A percentile compares a stretch with the other conserved stretches of the same genome.
Conservation (phyloP, 92 coral and sea anemone species). For the Parazoanthus swiftii region DNA sequence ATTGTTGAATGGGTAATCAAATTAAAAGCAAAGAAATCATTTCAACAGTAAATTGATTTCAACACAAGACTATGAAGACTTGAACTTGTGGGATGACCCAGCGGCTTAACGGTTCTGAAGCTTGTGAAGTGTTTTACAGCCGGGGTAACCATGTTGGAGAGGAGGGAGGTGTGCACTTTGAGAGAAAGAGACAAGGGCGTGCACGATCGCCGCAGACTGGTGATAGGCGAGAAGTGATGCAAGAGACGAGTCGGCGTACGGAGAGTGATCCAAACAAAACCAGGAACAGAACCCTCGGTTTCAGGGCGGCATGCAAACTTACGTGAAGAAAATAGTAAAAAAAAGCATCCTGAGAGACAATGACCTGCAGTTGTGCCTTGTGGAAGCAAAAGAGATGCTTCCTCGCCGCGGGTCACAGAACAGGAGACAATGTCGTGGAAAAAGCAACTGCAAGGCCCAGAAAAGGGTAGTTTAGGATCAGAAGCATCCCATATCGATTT, state of each 20-base stretch:
- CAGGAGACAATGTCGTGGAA: not conserved
- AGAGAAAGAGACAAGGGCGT: not conserved
- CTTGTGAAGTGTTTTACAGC: not conserved
- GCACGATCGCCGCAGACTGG: not conserved
- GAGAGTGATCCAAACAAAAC: not conserved
- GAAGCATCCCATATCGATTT: too few relatives aligned
- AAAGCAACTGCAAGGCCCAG: not conserved
- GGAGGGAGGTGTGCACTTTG: not conserved
- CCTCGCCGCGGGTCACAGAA: not conserved
- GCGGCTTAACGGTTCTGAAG: not conserved
- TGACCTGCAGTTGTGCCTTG: conserved; percentile 9
- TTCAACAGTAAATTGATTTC: conserved; percentile 13
- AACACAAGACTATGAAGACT: conserved; percentile 31
- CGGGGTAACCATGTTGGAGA: not conserved
- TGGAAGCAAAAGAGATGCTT: conserved; percentile 18
- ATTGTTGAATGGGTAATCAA: not conserved
- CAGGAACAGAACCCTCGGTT: too few relatives aligned
- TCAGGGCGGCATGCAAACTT: not conserved
- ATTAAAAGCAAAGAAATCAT: not conserved
- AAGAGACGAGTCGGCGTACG: not conserved
- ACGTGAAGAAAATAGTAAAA: conserved; percentile 16
- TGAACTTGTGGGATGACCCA: conserved; percentile 38
- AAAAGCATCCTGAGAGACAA: conserved; percentile 19
- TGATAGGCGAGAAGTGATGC: not conserved
- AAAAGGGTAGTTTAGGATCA: not conserved